phyloP scores from a whole-genome alignment of 2,113 vertebrate genomes.

The Paracanthobrama guichenoti region DNA sequence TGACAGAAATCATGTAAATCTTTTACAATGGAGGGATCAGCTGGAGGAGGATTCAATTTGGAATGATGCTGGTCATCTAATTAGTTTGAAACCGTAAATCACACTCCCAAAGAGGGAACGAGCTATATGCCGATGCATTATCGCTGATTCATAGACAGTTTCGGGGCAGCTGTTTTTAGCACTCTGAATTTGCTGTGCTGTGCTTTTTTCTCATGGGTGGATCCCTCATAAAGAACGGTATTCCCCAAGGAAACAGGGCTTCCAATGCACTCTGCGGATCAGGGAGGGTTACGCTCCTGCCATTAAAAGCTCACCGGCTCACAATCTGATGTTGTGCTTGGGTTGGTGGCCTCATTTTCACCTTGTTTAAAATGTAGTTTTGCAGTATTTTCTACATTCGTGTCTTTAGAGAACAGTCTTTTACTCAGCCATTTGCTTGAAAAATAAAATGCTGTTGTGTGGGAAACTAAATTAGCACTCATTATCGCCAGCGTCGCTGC shows the following conservation, averaged over 20 bases:
- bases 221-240: slow-evolving; percentile 20
- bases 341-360: background rate
- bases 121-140: background rate
- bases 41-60: slow-evolving; percentile 27
- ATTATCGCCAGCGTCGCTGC: background rate
- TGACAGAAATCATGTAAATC: background rate
- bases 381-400: background rate
- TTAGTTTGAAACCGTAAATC: slow-evolving; percentile 37
- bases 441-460: slow-evolving; percentile 9
- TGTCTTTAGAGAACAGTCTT: background rate
- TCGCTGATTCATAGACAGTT: slow-evolving; percentile 12
- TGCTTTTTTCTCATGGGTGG: slow-evolving; percentile 25
- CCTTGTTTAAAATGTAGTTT: background rate
- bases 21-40: slow-evolving; percentile 11
- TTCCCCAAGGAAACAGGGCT: slow-evolving; percentile 29
- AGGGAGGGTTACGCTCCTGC: background rate
- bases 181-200: slow-evolving; percentile 21
- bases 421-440: slow-evolving; percentile 15
- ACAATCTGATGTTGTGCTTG: background rate
- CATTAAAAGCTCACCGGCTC: background rate
- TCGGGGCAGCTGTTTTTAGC: background rate
- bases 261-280: slow-evolving; percentile 30
- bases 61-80: slow-evolving; percentile 17
- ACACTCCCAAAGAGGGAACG: background rate
- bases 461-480: slow-evolving; percentile 40